phyloP scores from a whole-genome alignment of 1,140 invertebrate species.

The Cryptotermes secundus region DNA sequence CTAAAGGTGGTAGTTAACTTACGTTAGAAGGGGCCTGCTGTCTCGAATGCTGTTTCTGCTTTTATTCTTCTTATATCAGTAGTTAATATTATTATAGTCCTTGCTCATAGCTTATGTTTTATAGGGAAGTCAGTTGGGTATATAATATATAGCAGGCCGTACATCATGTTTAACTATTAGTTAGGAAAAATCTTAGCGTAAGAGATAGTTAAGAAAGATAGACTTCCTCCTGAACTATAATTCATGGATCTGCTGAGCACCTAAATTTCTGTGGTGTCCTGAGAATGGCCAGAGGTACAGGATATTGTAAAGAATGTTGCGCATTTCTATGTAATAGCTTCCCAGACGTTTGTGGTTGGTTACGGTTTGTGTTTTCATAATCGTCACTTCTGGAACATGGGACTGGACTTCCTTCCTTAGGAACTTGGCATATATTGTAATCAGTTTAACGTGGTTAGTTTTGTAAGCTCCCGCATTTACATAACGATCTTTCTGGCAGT shows the following conservation, averaged over 20 bases:
- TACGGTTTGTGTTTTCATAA: not conserved
- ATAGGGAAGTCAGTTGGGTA: constrained; percentile 1
- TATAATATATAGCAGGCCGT: not conserved
- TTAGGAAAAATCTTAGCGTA: not conserved
- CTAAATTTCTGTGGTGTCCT: not conserved
- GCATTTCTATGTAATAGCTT: not conserved
- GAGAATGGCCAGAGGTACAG: not conserved
- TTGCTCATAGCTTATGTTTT: not conserved
- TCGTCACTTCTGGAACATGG: not conserved
- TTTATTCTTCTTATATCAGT: not conserved
- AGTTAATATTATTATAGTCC: not conserved
- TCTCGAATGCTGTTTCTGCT: not conserved
- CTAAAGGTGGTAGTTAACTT: constrained; percentile 5
- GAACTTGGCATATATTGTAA: too few species aligned
- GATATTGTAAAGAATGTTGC: not conserved
- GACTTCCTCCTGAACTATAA: not conserved
- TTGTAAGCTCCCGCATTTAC: too few species aligned
- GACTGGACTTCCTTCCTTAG: too few species aligned
- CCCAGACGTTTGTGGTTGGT: not conserved
- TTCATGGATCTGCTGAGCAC: not conserved
- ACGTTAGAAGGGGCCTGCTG: not conserved
- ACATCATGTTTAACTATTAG: not conserved
- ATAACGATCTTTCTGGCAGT: too few species aligned
- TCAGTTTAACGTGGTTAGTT: too few species aligned
- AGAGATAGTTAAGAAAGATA: not conserved